Percentiles rank a stretch among this genome's conserved stretches.
Conservation (phyloP, 2,888 invertebrate species). For the Ecdyonurus torrentis region DNA sequence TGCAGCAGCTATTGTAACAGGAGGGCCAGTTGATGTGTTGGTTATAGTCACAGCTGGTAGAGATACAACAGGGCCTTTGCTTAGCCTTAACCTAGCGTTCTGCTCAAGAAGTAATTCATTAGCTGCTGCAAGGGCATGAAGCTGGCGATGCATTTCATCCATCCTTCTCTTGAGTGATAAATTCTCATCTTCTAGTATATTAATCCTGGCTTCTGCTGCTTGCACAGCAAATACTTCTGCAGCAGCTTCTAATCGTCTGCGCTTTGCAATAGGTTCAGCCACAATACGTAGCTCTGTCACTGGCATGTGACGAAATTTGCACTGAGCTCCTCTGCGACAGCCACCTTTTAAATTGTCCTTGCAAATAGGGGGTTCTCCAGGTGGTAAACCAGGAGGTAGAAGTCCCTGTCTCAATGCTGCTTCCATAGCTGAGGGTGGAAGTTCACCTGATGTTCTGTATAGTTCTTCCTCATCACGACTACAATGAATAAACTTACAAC, state of each 20-base stretch:
- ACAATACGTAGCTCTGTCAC: conserved; percentile 15
- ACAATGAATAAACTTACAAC: conserved; percentile 63
- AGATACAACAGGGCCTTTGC: conserved; percentile 35
- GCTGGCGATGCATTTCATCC: conserved; percentile 43
- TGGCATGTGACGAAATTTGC: conserved; percentile 31
- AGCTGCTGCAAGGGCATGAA: conserved; percentile 51
- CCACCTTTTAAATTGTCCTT: conserved; percentile 41
- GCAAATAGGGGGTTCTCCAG: conserved; percentile 33
- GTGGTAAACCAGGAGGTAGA: neutral
- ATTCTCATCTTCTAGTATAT: conserved; percentile 49
- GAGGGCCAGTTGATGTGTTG: conserved; percentile 27
- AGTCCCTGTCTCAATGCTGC: conserved; percentile 20
- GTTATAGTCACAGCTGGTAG: conserved; percentile 43
- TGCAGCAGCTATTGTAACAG: conserved; percentile 40
- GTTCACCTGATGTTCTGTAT: conserved; percentile 51
- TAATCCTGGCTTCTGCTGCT: conserved; percentile 14
- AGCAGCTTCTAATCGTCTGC: conserved; percentile 8
- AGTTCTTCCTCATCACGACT: conserved; percentile 55
- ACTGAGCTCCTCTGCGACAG: conserved; percentile 31
- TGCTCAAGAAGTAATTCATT: conserved; percentile 65
- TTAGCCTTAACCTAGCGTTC: conserved; percentile 50
- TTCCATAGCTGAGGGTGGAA: conserved; percentile 39
- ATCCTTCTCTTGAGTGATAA: conserved; percentile 44
- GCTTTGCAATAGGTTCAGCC: neutral
- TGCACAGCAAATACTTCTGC: neutral